Conservation (phyloP, 2,113 vertebrate genomes). For the Corvus moneduloides region DNA sequence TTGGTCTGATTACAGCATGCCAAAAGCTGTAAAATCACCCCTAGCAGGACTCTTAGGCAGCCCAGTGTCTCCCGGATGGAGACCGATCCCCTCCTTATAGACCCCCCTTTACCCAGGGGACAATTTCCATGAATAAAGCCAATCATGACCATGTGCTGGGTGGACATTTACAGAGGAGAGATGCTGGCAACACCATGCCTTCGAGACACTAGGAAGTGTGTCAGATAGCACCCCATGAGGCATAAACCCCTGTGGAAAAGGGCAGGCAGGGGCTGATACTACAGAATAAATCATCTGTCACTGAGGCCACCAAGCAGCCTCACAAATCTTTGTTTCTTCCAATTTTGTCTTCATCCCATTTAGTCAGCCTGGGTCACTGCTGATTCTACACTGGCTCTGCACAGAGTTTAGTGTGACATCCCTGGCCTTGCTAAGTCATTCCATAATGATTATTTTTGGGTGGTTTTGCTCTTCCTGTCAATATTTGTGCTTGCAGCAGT, state of each 20-base stretch:
- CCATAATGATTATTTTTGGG: neutral
- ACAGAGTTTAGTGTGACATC: neutral
- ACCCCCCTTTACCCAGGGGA: neutral
- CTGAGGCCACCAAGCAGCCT: neutral
- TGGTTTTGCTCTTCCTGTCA: slow-evolving; percentile 52
- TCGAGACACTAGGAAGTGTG: neutral
- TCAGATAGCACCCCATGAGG: neutral
- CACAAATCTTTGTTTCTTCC: neutral
- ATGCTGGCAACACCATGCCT: neutral
- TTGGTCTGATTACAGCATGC: neutral
- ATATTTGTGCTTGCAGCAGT: slow-evolving; percentile 37
- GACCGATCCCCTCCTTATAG: neutral
- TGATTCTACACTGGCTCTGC: neutral
- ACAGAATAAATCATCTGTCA: neutral
- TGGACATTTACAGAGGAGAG: neutral
- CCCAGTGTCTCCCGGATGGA: neutral
- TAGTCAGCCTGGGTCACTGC: neutral
- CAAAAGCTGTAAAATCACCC: neutral
- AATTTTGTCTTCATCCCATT: neutral
- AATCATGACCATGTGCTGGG: neutral
- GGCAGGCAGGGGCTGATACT: neutral
- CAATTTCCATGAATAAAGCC: neutral
- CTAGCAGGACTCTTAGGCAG: neutral
- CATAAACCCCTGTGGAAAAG: neutral
- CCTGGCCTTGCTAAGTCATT: neutral